Conservation (phyloP, 1,140 invertebrate species). For the Lethocerus indicus region DNA sequence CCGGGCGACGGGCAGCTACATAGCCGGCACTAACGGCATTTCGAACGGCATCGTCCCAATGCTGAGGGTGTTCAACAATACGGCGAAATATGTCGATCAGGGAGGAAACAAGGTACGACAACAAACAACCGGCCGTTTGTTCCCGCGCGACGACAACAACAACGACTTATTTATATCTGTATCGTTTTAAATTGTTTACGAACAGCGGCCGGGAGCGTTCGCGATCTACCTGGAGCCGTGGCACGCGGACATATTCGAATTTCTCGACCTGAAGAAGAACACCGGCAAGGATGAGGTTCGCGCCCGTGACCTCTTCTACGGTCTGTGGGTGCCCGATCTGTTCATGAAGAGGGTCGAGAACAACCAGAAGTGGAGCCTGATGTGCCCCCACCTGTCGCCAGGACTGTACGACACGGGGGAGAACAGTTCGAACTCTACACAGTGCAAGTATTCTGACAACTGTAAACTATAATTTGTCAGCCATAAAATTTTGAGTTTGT, state of each 20-base stretch:
- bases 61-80: slow-evolving; percentile 91
- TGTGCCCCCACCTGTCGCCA: slow-evolving; percentile 91
- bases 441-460: slow-evolving; percentile 37
- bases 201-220: slow-evolving; percentile 86
- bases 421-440: slow-evolving; percentile 86
- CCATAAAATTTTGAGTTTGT: too few species aligned
- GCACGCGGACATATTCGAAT: slow-evolving; percentile 96
- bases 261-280: slow-evolving; percentile 87
- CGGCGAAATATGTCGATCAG: slow-evolving; percentile 94
- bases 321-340: slow-evolving; percentile 95
- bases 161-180: too few species aligned
- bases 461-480: too few species aligned
- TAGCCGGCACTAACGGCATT: slow-evolving; percentile 85
- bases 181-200: neutral
- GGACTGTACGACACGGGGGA: slow-evolving; percentile 80
- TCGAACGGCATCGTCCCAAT: slow-evolving; percentile 97
- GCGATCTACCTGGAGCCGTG: slow-evolving; percentile 97
- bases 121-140: too few species aligned
- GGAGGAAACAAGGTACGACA: slow-evolving; percentile 85
- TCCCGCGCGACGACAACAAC: too few species aligned
- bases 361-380: slow-evolving; percentile 80
- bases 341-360: slow-evolving; percentile 93
- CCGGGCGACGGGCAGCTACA: slow-evolving; percentile 75
- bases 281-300: slow-evolving; percentile 81
- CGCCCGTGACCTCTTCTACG: slow-evolving; percentile 95